Percentiles rank a stretch among this genome's conserved stretches.
These are phyloP conservation scores for Xenopus borealis DNA, from an alignment of 2,113 vertebrate genomes.

Conservation along the genomic window DNA sequence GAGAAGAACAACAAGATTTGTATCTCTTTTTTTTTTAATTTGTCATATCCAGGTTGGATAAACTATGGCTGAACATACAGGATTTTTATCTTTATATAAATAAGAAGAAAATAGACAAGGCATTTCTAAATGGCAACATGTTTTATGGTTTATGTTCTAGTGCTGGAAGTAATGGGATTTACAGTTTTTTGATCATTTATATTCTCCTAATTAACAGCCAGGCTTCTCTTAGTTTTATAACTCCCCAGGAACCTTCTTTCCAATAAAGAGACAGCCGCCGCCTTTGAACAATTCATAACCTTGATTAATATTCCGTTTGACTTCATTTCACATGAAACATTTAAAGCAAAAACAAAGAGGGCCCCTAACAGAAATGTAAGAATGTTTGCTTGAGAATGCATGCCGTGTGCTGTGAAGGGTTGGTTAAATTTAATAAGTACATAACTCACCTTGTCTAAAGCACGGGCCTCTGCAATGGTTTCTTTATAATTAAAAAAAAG, in stretches of 20 bases:
- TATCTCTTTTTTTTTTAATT: no score
- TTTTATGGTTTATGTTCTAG: not conserved
- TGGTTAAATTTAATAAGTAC: constrained; percentile 19
- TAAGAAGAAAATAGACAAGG: not conserved
- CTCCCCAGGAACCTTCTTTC: not conserved
- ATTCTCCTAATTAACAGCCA: not conserved
- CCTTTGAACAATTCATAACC: constrained; percentile 32
- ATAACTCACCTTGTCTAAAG: constrained; percentile 32
- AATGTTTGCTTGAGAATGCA: not conserved
- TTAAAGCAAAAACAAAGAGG: not conserved
- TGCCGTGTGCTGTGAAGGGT: not conserved
- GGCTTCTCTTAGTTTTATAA: not conserved
- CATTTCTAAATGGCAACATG: not conserved
- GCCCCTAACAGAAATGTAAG: constrained; percentile 7
- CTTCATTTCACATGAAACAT: constrained; percentile 27
- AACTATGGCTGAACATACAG: no score
- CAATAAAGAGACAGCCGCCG: constrained; percentile 17
- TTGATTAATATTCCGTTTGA: constrained; percentile 40
- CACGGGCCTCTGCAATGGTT: constrained; percentile 4
- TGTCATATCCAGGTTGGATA: no score
- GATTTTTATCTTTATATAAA: no score
- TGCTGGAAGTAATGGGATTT: not conserved
- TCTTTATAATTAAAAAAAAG: constrained; percentile 7
- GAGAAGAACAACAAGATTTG: no score
- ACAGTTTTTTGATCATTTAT: not conserved